Evolutionary conservation across 2,888 invertebrate genomes (phyloP).

Genomic region (Amiota communis): DNA sequence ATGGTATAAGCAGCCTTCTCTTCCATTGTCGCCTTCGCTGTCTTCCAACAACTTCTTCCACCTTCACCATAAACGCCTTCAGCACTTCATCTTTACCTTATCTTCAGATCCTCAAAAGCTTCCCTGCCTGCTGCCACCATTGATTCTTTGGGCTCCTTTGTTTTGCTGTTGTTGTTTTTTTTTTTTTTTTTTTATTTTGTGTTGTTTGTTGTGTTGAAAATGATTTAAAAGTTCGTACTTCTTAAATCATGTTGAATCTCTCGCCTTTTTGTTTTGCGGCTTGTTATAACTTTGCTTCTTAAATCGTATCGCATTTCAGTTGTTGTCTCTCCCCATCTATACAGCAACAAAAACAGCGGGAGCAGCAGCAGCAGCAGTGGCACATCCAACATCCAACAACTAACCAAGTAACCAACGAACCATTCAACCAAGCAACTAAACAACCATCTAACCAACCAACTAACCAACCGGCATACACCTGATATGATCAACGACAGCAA

Average conservation of each 20-base stretch:
- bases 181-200: conserved; percentile 3
- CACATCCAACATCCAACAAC: neutral
- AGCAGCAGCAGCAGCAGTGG: neutral
- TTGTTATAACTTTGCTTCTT: conserved; percentile 19
- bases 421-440: neutral
- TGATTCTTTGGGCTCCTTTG: neutral
- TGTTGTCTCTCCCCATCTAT: neutral
- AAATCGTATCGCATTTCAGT: conserved; percentile 15
- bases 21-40: too few relatives aligned
- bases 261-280: conserved; percentile 26
- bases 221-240: conserved; percentile 29
- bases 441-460: neutral
- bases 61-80: neutral
- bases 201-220: neutral
- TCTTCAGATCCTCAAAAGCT: too few relatives aligned
- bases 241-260: conserved; percentile 20
- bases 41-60: neutral
- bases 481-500: conserved; percentile 25
- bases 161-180: neutral
- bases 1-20: too few relatives aligned
- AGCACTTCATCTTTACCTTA: neutral
- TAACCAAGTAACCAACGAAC: neutral
- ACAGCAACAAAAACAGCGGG: neutral
- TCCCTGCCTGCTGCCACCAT: neutral
- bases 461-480: conserved; percentile 14